These are phyloP conservation scores for Plutomurus gul DNA, from an alignment of 1,140 invertebrate species.

Conservation along the genomic window DNA sequence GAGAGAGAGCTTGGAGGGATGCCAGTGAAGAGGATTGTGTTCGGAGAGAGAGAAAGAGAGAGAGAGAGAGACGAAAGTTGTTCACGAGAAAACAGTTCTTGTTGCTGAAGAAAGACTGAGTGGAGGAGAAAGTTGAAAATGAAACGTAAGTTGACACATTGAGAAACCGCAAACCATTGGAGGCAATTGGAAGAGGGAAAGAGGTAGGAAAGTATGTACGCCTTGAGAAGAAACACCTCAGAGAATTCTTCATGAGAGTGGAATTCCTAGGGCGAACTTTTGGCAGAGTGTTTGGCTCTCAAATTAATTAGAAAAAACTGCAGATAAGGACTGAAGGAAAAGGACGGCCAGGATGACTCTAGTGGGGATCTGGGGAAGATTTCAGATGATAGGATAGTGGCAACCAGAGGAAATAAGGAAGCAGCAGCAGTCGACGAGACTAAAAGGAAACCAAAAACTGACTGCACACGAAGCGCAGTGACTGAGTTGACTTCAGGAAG, in stretches of 20 bases:
- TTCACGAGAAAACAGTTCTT: too few species aligned
- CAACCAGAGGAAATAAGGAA: background rate
- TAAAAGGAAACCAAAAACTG: background rate
- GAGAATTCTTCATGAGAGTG: constrained; percentile 23
- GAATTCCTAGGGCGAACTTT: constrained; percentile 39
- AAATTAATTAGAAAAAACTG: constrained; percentile 54
- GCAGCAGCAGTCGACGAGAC: background rate
- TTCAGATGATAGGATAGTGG: background rate
- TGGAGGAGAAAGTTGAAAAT: constrained; percentile 20
- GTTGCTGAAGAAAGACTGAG: background rate
- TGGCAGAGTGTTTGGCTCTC: constrained; percentile 41
- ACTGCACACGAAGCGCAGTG: background rate
- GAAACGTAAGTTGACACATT: constrained; percentile 44
- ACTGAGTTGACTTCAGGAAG: background rate
- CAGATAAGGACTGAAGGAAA: constrained; percentile 27
- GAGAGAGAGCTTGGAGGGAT: background rate
- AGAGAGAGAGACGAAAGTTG: too few species aligned
- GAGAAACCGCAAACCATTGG: constrained; percentile 37
- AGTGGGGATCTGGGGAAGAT: constrained; percentile 1
- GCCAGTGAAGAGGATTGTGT: background rate
- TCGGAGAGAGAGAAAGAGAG: background rate
- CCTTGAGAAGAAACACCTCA: constrained; percentile 26
- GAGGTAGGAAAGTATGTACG: constrained; percentile 26
- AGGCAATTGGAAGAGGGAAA: constrained; percentile 30
- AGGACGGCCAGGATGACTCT: background rate